Evolutionary conservation across 2,888 invertebrate genomes (phyloP), one percentile per base, ranked within the genome.

Genomic region (Matsumyia berberina): DNA sequence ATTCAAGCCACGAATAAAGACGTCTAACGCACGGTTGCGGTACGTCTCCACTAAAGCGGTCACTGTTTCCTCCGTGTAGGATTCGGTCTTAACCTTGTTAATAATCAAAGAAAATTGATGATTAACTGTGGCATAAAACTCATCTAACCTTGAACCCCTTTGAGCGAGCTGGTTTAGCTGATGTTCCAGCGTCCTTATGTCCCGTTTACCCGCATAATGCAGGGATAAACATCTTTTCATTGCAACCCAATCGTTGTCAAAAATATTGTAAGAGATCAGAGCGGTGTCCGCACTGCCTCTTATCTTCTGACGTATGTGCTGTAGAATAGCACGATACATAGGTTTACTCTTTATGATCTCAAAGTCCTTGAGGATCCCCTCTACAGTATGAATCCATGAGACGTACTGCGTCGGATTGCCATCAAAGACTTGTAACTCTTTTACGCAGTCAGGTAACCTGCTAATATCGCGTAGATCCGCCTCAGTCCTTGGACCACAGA

Each of bases 201-300:
- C n/a, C n/a, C n/a, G 86, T 35, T 87, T 87, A 12, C 80, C 82
- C 0, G 86, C 86, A 17, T 86, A 86, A 15, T 87, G 83, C n/a
- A n/a, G n/a, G n/a, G n/a, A n/a, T n/a, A n/a, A n/a, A n/a, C n/a
- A n/a, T n/a, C n/a, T n/a, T n/a, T n/a, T n/a, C n/a, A n/a, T n/a
- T n/a, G 77, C 37, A 0, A 3, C 6, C 83, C 86, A 87, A 24
- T 81, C 70, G 2, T 86, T 57, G 5, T 46, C 46, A 12, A 46
- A 46, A 12, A 46, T 19, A 9, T 35, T 35, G n/a, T n/a, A n/a
- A n/a, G n/a, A n/a, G n/a, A n/a, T n/a, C n/a, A n/a, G n/a, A n/a
- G n/a, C n/a, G n/a, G 11, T 35, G 11, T 35, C 35, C 7, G 9
- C 37, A 37, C 2, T 1, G 0, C n/a, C 37, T 5, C 37, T n/a